Evolutionary conservation across 2,888 invertebrate genomes (phyloP).

Genomic region (Stenurella melanura): DNA sequence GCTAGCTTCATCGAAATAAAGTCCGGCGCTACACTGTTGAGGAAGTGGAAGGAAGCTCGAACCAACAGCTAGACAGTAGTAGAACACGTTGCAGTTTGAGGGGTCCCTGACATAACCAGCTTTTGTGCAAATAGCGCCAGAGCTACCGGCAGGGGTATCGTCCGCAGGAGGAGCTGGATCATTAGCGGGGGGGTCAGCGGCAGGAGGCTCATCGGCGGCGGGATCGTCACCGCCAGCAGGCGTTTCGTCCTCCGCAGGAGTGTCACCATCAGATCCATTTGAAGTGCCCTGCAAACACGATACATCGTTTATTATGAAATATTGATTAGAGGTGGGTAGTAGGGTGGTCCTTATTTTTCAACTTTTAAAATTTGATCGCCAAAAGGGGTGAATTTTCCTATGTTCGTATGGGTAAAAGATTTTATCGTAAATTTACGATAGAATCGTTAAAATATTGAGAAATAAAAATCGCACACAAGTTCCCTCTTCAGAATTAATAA

Average conservation of each 20-base stretch:
- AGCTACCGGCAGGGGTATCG: background rate
- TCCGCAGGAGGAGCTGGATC: background rate
- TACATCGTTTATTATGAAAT: background rate
- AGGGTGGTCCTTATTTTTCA: too few relatives aligned
- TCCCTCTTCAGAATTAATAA: too few relatives aligned
- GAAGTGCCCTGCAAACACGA: background rate
- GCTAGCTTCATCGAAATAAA: conserved; percentile 70
- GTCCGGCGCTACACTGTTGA: conserved; percentile 69
- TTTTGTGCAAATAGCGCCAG: conserved; percentile 64
- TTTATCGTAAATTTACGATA: too few relatives aligned
- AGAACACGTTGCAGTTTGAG: conserved; percentile 72
- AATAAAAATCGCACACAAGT: too few relatives aligned
- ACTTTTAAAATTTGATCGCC: too few relatives aligned
- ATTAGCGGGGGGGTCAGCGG: background rate
- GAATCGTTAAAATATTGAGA: too few relatives aligned
- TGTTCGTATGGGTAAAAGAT: too few relatives aligned
- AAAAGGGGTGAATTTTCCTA: too few relatives aligned
- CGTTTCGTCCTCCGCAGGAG: too few relatives aligned
- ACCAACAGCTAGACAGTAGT: conserved; percentile 68
- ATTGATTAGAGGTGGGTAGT: too few relatives aligned
- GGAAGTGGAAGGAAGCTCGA: conserved; percentile 60
- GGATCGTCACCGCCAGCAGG: background rate
- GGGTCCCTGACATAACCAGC: conserved; percentile 73
- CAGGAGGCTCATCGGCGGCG: conserved; percentile 1
- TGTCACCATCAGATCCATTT: background rate